Evolutionary conservation across 2,113 vertebrate genomes (phyloP).

Genomic region (Melanostigma gelatinosum): DNA sequence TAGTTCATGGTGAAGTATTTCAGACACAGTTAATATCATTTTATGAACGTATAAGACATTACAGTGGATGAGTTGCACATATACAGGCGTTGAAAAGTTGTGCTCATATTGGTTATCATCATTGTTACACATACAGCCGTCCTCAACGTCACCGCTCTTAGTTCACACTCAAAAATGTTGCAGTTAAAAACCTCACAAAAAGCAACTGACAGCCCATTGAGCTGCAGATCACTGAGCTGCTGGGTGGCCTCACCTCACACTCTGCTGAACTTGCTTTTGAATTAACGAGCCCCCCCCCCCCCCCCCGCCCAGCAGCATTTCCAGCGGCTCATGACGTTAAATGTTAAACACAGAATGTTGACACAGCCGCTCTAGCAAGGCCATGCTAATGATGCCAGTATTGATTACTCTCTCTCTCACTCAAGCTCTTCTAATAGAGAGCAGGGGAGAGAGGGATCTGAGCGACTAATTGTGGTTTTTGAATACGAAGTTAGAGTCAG

Average conservation of each 20-base stretch:
- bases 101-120: neutral
- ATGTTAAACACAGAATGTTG: constrained; percentile 28
- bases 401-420: constrained; percentile 44
- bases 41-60: neutral
- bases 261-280: constrained; percentile 29
- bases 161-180: constrained; percentile 7
- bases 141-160: constrained; percentile 20
- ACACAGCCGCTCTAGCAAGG: constrained; percentile 19
- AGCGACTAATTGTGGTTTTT: constrained; percentile 13
- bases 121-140: constrained; percentile 2
- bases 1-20: too few relatives aligned
- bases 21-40: too few relatives aligned
- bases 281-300: constrained; percentile 37
- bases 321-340: constrained; percentile 37
- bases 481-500: neutral
- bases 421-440: constrained; percentile 16
- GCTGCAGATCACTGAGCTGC: constrained; percentile 24
- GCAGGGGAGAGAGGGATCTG: neutral
- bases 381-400: constrained; percentile 46
- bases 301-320: constrained; percentile 26
- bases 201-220: constrained; percentile 32
- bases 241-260: constrained; percentile 26
- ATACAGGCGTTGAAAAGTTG: neutral
- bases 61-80: neutral
- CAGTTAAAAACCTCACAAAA: constrained; percentile 28